A percentile compares a stretch with the other conserved stretches of the same genome.
phyloP scores from a whole-genome alignment of 1,140 invertebrate genomes.

The Planococcus citri region DNA sequence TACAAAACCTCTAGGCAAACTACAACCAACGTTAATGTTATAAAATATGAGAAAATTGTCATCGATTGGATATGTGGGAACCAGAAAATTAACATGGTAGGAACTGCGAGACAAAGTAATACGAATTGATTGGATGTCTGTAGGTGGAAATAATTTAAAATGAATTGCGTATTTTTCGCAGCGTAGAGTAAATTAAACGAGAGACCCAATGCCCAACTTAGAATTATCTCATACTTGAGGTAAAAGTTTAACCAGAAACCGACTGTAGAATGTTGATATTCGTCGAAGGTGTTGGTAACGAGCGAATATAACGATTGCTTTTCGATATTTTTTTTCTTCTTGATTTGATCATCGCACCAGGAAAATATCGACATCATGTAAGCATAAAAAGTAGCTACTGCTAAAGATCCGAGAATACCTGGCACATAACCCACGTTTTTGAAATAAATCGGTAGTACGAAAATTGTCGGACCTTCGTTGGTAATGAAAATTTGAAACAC shows the following conservation, averaged over 20 bases:
- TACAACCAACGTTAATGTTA: conserved; percentile 46
- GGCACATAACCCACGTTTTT: not conserved
- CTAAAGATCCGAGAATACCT: not conserved
- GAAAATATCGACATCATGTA: not conserved
- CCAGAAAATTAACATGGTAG: not conserved
- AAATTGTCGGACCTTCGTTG: not conserved
- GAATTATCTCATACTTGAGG: conserved; percentile 4
- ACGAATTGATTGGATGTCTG: not conserved
- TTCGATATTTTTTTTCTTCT: not conserved
- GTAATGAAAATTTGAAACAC: not conserved
- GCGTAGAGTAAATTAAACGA: not conserved
- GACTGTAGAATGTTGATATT: no score
- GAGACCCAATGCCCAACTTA: not conserved
- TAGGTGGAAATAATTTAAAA: not conserved
- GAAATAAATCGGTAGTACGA: not conserved
- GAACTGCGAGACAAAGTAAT: not conserved
- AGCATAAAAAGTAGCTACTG: not conserved
- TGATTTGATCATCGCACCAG: not conserved
- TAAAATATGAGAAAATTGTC: conserved; percentile 54
- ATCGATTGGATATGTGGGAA: conserved; percentile 46
- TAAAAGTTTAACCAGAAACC: not conserved
- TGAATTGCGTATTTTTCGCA: not conserved
- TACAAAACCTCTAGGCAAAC: conserved; percentile 43
- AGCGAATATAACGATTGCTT: not conserved
- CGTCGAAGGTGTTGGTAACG: not conserved